A percentile compares a stretch with the other conserved stretches of the same genome.
Evolutionary conservation across 2,797 vertebrate genomes (phyloP).

Genomic region (Amblyraja radiata): DNA sequence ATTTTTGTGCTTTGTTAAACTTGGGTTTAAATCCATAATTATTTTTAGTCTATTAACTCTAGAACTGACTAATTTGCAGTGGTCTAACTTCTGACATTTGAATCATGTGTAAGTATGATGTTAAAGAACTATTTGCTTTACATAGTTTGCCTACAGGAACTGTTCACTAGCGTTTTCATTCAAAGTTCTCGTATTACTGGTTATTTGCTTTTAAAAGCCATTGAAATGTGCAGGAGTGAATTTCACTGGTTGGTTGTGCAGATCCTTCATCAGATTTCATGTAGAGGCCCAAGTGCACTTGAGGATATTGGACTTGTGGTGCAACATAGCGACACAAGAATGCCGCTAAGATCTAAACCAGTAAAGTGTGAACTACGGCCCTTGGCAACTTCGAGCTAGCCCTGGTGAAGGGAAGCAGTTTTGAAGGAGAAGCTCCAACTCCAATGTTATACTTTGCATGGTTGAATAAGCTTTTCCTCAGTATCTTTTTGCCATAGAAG

Average conservation of each 20-base stretch:
- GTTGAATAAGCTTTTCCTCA: too few relatives aligned
- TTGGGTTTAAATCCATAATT: background rate
- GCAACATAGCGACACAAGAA: background rate
- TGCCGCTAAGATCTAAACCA: background rate
- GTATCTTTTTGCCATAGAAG: too few relatives aligned
- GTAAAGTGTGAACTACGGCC: too few relatives aligned
- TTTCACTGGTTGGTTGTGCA: background rate
- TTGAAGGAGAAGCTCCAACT: too few relatives aligned
- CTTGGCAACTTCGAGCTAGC: too few relatives aligned
- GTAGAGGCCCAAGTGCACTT: background rate
- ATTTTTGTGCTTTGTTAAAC: background rate
- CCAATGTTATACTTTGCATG: too few relatives aligned
- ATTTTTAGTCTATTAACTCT: background rate
- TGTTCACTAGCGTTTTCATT: background rate
- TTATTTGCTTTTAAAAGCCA: background rate
- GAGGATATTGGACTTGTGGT: background rate
- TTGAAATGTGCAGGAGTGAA: conserved; percentile 37
- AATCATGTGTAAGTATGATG: background rate
- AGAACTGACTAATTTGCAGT: background rate
- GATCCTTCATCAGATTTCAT: background rate
- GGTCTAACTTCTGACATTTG: background rate
- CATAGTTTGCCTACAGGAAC: background rate
- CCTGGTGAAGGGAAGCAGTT: too few relatives aligned
- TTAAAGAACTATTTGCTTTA: background rate
- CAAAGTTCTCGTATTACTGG: background rate